These are phyloP conservation scores for Scaptomyza graminum DNA, from an alignment of 1,140 invertebrate genomes.

Conservation along the genomic window DNA sequence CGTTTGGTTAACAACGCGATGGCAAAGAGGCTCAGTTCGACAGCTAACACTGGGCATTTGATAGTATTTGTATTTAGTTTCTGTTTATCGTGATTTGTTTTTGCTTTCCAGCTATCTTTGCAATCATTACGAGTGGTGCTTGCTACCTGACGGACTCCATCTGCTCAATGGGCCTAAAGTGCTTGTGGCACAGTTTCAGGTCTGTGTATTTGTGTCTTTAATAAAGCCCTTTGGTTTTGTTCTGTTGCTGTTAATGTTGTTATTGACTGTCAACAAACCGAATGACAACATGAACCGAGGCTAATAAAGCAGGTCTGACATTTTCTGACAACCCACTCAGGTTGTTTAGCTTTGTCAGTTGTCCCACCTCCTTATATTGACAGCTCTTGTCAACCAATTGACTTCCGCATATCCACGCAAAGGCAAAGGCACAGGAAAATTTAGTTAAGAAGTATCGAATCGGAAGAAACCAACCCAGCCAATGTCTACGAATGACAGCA, in stretches of 20 bases:
- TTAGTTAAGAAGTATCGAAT: too few species aligned
- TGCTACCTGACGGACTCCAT: constrained; percentile 28
- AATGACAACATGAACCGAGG: background rate
- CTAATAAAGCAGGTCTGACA: background rate
- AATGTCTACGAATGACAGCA: constrained; percentile 6
- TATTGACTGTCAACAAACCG: constrained; percentile 50
- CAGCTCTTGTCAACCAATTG: constrained; percentile 6
- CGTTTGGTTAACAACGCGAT: constrained; percentile 28
- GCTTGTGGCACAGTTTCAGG: constrained; percentile 59
- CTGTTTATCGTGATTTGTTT: background rate
- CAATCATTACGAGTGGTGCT: constrained; percentile 13
- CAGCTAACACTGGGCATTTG: constrained; percentile 53
- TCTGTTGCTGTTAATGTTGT: constrained; percentile 40
- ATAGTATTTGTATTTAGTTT: constrained; percentile 10
- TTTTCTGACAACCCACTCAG: constrained; percentile 12
- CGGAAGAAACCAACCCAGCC: too few species aligned
- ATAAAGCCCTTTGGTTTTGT: constrained; percentile 39
- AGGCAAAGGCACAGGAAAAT: too few species aligned
- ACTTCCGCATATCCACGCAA: background rate
- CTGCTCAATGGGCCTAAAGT: constrained; percentile 44
- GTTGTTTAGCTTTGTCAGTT: too few species aligned
- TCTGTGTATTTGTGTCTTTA: constrained; percentile 62
- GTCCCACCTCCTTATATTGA: background rate
- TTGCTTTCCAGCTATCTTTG: constrained; percentile 10
- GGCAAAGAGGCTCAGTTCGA: constrained; percentile 19